A percentile compares a stretch with the other conserved stretches of the same genome.
These are phyloP conservation scores for Drosophila funebris DNA, from an alignment of 1,140 invertebrate genomes.

Conservation along the genomic window DNA sequence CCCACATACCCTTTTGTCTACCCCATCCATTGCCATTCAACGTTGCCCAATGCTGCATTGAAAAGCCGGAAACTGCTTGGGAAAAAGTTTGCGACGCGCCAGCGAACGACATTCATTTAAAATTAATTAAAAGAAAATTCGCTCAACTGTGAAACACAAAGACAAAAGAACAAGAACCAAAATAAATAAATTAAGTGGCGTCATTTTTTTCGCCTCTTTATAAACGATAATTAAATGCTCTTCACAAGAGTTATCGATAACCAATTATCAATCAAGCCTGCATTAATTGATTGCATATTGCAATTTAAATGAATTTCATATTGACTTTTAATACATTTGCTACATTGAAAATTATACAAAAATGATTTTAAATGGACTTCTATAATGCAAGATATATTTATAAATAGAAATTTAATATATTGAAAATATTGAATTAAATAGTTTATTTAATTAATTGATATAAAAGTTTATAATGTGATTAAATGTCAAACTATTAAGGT, in stretches of 20 bases:
- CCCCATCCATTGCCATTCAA: neutral
- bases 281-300: slow-evolving; percentile 5
- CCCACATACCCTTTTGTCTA: no score
- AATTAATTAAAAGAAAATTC: slow-evolving; percentile 82
- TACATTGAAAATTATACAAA: no score
- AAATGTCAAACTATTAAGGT: no score
- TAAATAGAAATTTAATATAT: no score
- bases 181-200: slow-evolving; percentile 44
- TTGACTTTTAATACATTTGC: neutral
- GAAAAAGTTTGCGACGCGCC: slow-evolving; percentile 76
- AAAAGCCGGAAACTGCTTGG: slow-evolving; percentile 54
- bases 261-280: neutral
- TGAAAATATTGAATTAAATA: no score
- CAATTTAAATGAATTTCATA: neutral
- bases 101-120: slow-evolving; percentile 79
- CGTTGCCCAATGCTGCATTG: slow-evolving; percentile 22
- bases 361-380: no score
- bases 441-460: no score
- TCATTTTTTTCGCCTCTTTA: neutral
- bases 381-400: no score
- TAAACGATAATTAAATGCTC: slow-evolving; percentile 35
- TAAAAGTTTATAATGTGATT: no score
- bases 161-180: slow-evolving; percentile 66
- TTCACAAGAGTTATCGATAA: slow-evolving; percentile 9
- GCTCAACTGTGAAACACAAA: slow-evolving; percentile 78